Evolutionary conservation across 1,140 invertebrate genomes (phyloP).

Genomic region (Aphis craccivora): DNA sequence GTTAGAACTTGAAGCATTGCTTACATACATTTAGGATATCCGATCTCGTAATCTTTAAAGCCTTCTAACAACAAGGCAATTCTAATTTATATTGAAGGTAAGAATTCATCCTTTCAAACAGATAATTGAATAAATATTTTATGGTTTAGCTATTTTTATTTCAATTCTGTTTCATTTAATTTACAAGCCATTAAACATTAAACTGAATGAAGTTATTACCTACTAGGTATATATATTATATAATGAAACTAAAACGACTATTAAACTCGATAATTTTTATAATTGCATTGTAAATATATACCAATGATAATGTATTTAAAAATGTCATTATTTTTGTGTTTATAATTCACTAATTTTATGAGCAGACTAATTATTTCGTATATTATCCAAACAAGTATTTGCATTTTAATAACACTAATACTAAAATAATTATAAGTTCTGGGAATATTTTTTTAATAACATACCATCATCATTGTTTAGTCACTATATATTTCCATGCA

Average conservation of each 20-base stretch:
- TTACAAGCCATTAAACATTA: not conserved
- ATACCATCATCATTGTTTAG: not conserved
- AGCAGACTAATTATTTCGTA: not conserved
- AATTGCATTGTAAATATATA: not conserved
- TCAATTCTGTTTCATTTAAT: not conserved
- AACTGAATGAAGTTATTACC: not conserved
- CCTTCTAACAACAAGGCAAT: not conserved
- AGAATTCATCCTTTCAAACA: not conserved
- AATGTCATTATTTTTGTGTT: not conserved
- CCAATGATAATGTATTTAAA: not conserved
- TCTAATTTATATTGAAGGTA: not conserved
- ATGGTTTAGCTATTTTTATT: not conserved
- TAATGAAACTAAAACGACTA: not conserved
- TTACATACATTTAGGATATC: not conserved
- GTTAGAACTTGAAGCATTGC: not conserved
- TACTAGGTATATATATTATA: not conserved
- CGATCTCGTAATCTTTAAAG: not conserved
- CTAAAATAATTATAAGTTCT: constrained; percentile 15
- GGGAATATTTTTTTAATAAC: not conserved
- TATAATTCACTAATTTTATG: constrained; percentile 1
- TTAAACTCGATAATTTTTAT: not conserved
- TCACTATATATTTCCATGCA: not conserved
- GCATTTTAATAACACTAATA: not conserved
- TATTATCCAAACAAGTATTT: constrained; percentile 1
- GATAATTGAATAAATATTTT: not conserved